These are phyloP conservation scores for Nasonia oneida DNA, from an alignment of 2,888 invertebrate genomes.

Conservation along the genomic window DNA sequence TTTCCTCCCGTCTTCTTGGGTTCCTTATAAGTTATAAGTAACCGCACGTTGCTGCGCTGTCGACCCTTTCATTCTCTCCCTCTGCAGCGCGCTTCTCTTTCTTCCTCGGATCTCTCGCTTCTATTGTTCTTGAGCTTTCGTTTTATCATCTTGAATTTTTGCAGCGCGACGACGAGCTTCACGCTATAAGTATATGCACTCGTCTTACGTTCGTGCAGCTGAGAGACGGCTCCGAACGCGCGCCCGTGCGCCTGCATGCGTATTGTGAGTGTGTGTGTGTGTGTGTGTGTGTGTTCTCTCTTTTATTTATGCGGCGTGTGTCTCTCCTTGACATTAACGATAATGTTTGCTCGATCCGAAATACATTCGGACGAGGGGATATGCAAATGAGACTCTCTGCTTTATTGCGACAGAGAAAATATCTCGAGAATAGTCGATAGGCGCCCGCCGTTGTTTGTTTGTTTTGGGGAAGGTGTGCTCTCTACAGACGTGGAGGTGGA, in stretches of 20 bases:
- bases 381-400: constrained; percentile 25
- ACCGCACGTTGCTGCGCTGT: background rate
- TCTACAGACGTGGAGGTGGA: background rate
- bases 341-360: constrained; percentile 22
- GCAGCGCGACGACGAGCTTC: background rate
- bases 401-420: constrained; percentile 36
- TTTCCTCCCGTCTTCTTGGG: background rate
- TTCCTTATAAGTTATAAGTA: background rate
- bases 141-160: constrained; percentile 19
- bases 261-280: too few species aligned
- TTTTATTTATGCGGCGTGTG: constrained; percentile 32
- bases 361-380: background rate
- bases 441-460: background rate
- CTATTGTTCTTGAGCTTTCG: constrained; percentile 40
- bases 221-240: background rate
- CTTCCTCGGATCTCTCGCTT: constrained; percentile 21
- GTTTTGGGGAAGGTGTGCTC: constrained; percentile 18
- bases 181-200: background rate
- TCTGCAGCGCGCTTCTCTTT: background rate
- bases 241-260: background rate
- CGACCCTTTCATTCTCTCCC: background rate
- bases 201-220: background rate
- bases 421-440: background rate
- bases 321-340: constrained; percentile 39
- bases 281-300: background rate